Evolutionary conservation across 1,140 invertebrate genomes (phyloP).

Genomic region (Bemisia tabaci): DNA sequence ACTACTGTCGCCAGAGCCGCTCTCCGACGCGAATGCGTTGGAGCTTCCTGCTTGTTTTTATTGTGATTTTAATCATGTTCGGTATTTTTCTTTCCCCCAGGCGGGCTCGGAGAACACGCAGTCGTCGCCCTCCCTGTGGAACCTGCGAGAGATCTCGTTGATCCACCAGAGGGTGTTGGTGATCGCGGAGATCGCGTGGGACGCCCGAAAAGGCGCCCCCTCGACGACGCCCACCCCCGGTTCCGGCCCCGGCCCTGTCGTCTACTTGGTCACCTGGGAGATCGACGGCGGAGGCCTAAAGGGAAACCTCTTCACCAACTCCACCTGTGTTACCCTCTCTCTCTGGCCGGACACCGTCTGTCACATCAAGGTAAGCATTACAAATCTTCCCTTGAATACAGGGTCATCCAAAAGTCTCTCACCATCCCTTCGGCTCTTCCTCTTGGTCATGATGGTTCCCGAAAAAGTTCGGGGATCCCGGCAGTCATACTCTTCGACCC

Average conservation of each 20-base stretch:
- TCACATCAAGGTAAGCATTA: constrained; percentile 54
- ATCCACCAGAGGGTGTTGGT: constrained; percentile 56
- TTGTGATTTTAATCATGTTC: no score
- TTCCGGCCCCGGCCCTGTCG: constrained; percentile 26
- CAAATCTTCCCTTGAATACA: no score
- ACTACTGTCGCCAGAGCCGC: no score
- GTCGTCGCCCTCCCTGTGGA: constrained; percentile 33
- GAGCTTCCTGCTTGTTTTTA: not conserved
- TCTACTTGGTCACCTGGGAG: constrained; percentile 71
- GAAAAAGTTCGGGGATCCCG: no score
- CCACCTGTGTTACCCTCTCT: constrained; percentile 57
- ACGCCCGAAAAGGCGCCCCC: constrained; percentile 30
- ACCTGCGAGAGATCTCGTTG: constrained; percentile 45
- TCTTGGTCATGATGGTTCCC: no score
- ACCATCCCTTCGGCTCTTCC: no score
- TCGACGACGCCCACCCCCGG: constrained; percentile 20
- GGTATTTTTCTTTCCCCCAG: no score
- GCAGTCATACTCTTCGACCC: no score
- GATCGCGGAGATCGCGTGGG: constrained; percentile 61
- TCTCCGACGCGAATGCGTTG: not conserved
- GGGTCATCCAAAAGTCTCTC: no score
- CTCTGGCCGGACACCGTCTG: constrained; percentile 66
- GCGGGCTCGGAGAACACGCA: not conserved
- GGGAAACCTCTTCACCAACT: constrained; percentile 66
- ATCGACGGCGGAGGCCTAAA: constrained; percentile 66